Base-by-base conservation (phyloP, 2,888 invertebrate genomes). In the Panopea generosa region DNA sequence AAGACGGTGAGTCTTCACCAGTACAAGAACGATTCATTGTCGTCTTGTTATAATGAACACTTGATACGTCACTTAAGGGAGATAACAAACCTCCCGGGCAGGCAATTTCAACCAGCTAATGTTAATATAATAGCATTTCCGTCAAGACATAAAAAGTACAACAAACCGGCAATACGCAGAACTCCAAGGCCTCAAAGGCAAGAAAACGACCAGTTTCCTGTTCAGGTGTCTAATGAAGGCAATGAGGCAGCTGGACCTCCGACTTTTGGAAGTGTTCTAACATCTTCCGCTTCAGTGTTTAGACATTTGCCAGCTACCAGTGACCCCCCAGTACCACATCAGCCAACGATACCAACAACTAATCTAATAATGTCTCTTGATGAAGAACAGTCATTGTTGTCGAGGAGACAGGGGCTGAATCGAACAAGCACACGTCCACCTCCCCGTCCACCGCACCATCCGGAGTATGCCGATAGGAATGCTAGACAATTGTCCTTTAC, bases 371-470 rank as follows among this genome's bases (percentile, higher is more conserved):
- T 40, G 3, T 55, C 65, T 0, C 16, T 73, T 1, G 62, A 38
- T 7, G 33, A 27, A 29, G 73, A 73, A 29, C 38, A 63, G 24
- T n/a, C 20, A 3, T 40, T 63, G 22, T 27, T 53, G 16, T 16
- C 43, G 16, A 38, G 63, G 26, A 38, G 52, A 38, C 52, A 49
- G 40, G 63, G 63, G 11, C 22, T 24, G 24, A 27, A 14, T 22
- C 14, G 33, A 7, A 33, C 33, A 14, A 40, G 45, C 7, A 18
- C 38, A 29, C 20, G 49, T 2, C 55, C n/a, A 1, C 14, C 55
- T 29, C 22, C 56, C 3, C 29, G 61, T 27, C 66, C 65, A 33
- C 68, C 79, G 2, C 43, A 57, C 4, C 65, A 79, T 49, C 79
- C 67, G 0, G 50, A 79, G 38, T 79, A 67, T 59, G 50, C 18